Conservation (phyloP, 2,888 invertebrate species). For the Dynastes maya region DNA sequence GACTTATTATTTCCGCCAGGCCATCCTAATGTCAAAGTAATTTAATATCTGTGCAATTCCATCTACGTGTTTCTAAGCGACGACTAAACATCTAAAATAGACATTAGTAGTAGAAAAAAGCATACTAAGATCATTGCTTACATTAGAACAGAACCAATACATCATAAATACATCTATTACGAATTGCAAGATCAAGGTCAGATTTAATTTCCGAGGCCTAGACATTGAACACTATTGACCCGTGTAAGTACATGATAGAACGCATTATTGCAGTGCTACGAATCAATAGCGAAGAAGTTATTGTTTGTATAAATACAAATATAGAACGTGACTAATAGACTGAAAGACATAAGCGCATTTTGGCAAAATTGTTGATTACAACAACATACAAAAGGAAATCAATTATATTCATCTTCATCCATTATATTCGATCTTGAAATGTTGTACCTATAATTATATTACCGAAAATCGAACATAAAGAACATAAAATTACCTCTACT, state of each 20-base stretch:
- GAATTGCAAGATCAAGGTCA: slow-evolving; percentile 25
- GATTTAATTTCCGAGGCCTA: slow-evolving; percentile 28
- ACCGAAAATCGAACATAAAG: too few relatives aligned
- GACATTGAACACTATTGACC: slow-evolving; percentile 39
- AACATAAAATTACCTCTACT: too few relatives aligned
- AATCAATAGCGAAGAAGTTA: slow-evolving; percentile 24
- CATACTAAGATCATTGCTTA: not conserved
- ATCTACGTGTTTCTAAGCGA: not conserved
- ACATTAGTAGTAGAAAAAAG: slow-evolving; percentile 2
- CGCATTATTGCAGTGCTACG: slow-evolving; percentile 11
- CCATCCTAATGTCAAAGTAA: slow-evolving; percentile 45
- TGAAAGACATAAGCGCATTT: slow-evolving; percentile 2
- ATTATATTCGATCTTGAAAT: too few relatives aligned
- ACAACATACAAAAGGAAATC: not conserved
- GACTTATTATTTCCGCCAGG: slow-evolving; percentile 43
- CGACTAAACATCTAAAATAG: slow-evolving; percentile 20
- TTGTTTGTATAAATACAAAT: slow-evolving; percentile 31
- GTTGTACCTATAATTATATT: too few relatives aligned
- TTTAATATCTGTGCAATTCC: slow-evolving; percentile 7
- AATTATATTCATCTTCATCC: too few relatives aligned
- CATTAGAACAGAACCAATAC: slow-evolving; percentile 16
- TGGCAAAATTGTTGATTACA: not conserved
- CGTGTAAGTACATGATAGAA: slow-evolving; percentile 21
- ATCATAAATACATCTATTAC: slow-evolving; percentile 7
- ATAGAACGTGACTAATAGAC: slow-evolving; percentile 20